These are phyloP conservation scores for Dichetophora obliterata DNA, from an alignment of 2,888 invertebrate genomes.

Conservation along the genomic window DNA sequence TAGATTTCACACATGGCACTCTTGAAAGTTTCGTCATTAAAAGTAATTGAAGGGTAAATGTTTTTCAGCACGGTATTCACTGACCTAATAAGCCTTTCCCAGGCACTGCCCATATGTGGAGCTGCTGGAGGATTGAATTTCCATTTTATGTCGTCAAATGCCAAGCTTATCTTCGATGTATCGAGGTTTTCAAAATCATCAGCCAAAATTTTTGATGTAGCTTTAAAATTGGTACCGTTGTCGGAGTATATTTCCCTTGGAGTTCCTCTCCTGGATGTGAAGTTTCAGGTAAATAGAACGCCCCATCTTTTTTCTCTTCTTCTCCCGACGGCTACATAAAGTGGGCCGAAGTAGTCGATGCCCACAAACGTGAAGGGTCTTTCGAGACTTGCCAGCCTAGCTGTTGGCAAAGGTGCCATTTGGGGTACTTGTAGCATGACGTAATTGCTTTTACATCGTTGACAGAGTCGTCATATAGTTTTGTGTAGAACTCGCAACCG, in stretches of 20 bases:
- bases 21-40: slow-evolving; percentile 44
- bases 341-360: too few relatives aligned
- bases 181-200: slow-evolving; percentile 41
- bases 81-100: background rate
- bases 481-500: too few relatives aligned
- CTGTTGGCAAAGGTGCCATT: background rate
- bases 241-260: too few relatives aligned
- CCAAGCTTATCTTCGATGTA: slow-evolving; percentile 5
- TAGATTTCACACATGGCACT: too few relatives aligned
- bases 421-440: too few relatives aligned
- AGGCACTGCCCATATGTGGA: slow-evolving; percentile 11
- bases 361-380: too few relatives aligned
- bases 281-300: slow-evolving; percentile 46
- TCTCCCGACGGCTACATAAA: slow-evolving; percentile 39
- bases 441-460: too few relatives aligned
- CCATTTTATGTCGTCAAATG: background rate
- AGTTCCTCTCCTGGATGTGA: slow-evolving; percentile 33
- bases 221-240: too few relatives aligned
- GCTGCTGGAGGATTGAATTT: slow-evolving; percentile 17
- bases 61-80: slow-evolving; percentile 32
- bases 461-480: too few relatives aligned
- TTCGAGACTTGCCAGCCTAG: too few relatives aligned
- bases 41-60: slow-evolving; percentile 33
- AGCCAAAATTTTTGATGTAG: too few relatives aligned
- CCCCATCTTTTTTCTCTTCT: slow-evolving; percentile 49